A percentile compares a stretch with the other conserved stretches of the same genome.
Conservation (phyloP, 1,140 invertebrate genomes). For the Drusus annulatus region DNA sequence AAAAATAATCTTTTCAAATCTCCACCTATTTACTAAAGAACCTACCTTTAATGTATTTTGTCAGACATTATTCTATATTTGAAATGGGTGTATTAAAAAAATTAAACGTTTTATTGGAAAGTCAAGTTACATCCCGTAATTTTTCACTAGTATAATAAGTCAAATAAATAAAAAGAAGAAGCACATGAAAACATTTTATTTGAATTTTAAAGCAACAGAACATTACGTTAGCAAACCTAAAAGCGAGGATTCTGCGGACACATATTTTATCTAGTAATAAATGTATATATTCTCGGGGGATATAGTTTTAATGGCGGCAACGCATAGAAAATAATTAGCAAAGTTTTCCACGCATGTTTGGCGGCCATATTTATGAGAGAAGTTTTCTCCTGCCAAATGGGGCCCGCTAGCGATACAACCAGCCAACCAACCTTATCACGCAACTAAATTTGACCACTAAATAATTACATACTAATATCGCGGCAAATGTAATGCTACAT, state of each 20-base stretch:
- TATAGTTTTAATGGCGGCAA: constrained; percentile 38
- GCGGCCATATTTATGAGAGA: constrained; percentile 45
- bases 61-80: too few relatives aligned
- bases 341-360: constrained; percentile 45
- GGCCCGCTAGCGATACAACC: not conserved
- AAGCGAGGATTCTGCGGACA: not conserved
- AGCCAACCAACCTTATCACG: not conserved
- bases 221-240: not conserved
- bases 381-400: constrained; percentile 30
- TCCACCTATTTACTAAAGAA: too few relatives aligned
- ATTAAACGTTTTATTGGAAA: too few relatives aligned
- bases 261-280: constrained; percentile 31
- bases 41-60: too few relatives aligned
- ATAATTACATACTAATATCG: not conserved
- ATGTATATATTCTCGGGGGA: constrained; percentile 6
- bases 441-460: constrained; percentile 13
- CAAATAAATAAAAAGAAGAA: too few relatives aligned
- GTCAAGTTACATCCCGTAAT: too few relatives aligned
- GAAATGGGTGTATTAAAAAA: too few relatives aligned
- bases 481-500: too few relatives aligned
- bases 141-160: too few relatives aligned
- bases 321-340: constrained; percentile 49
- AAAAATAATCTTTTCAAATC: too few relatives aligned
- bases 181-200: too few relatives aligned
- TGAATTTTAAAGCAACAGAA: too few relatives aligned